Evolutionary conservation across 2,113 vertebrate species (phyloP), one percentile per base, ranked within the genome.

Genomic region (Myocastor coypus): DNA sequence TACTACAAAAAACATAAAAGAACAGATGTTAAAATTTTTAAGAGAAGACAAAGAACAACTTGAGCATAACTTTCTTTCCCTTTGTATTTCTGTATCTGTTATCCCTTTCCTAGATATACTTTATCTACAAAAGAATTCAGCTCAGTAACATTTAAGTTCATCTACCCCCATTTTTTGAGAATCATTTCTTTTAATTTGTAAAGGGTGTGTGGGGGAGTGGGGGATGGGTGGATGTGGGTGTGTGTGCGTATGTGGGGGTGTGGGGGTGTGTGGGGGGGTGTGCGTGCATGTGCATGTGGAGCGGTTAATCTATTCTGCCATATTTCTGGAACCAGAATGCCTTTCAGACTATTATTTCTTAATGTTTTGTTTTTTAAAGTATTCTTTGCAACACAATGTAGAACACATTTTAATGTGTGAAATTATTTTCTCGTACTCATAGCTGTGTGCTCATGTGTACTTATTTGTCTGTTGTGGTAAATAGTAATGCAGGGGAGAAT

Each of bases 311-410:
- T n/a, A 12, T 22, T 61, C 71, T 16, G 40, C 34, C 50, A 7
- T 19, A 61, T 30, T 63, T 94, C 46, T 82, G 46, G 46, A 95
- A 95, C 7, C 12, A 80, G 22, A 4, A 89, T 87, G 13, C 13
- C 19, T 87, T 93, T 55, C 26, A 69, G 69, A 61, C 4, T 77
- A 5, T 28, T 57, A 32, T 32, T 86, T 22, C 40, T 20, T 55
- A 73, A 28, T 52, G 37, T 80, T 77, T n/a, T n/a, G n/a, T n/a
- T 94, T 92, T 63, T 86, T 59, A 93, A 93, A 90, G 22, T 66
- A 11, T 30, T 28, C 3, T 17, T 81, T 89, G 73, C 11, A 24
- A 28, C 61, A 5, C 1, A 26, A 12, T 37, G 50, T 92, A 42
- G 80, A 73, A 40, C 52, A 91, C 26, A 40, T 83, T 90, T 91